A percentile compares a stretch with the other conserved stretches of the same genome.
Evolutionary conservation across 2,113 vertebrate species (phyloP).

Genomic region (Parus major): DNA sequence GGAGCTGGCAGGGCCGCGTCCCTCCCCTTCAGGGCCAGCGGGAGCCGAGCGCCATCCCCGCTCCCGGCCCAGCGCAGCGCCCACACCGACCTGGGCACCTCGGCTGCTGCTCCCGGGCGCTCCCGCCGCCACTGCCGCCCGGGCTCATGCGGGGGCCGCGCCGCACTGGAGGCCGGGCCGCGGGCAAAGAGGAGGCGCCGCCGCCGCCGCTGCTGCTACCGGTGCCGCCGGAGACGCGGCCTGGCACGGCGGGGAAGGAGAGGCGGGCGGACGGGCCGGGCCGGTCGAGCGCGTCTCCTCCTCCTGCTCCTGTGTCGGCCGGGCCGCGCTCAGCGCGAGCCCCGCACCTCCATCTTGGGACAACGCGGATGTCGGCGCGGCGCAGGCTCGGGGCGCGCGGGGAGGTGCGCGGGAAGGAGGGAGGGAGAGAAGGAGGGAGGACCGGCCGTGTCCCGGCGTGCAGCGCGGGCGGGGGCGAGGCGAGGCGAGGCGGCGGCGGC

Average conservation of each 20-base stretch:
- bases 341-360: slow-evolving; percentile 72
- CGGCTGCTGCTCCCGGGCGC: slow-evolving; percentile 51
- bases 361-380: slow-evolving; percentile 54
- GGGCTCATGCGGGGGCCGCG: slow-evolving; percentile 71
- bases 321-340: slow-evolving; percentile 40
- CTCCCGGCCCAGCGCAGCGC: neutral
- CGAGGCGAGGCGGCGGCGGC: neutral
- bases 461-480: slow-evolving; percentile 36
- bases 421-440: neutral
- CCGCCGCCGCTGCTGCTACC: neutral
- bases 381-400: slow-evolving; percentile 20
- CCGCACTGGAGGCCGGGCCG: slow-evolving; percentile 51
- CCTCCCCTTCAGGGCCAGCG: neutral
- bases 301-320: neutral
- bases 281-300: neutral
- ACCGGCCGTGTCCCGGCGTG: slow-evolving; percentile 52
- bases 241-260: neutral
- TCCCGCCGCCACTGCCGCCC: slow-evolving; percentile 49
- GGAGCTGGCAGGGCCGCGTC: neutral
- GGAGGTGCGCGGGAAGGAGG: neutral
- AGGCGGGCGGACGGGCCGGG: neutral
- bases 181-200: neutral
- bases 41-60: neutral
- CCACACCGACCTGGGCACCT: slow-evolving; percentile 35
- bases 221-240: neutral